Evolutionary conservation across 37 sponge, comb jelly and placozoan species (phyloP), one percentile per base, ranked within the genome.

Genomic region (Eunapius fragilis): DNA sequence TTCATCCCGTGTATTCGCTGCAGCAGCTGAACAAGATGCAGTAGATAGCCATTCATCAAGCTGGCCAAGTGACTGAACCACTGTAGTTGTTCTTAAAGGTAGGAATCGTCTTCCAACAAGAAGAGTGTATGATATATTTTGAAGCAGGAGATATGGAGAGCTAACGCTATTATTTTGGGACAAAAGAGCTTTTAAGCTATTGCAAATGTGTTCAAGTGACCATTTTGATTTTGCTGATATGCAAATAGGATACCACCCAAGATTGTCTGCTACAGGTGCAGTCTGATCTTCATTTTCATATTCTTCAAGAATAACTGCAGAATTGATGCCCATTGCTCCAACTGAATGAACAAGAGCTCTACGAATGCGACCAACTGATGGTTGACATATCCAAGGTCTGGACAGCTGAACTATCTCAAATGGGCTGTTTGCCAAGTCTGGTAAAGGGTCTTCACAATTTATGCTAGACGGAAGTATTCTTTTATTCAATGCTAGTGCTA

Each of bases 321-420:
- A 75, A 32, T 75, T 75, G 37, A 33, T 32, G 31, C 76, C 76
- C 76, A 33, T 31, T 32, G 35, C 35, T 75, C 76, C 76, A 75
- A 75, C 76, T 35, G 76, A 75, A 12, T 75, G 76, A 25, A 75
- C 76, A 35, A 75, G 76, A 32, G 76, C 76, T 75, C 76, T 31
- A 28, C 37, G 26, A 45, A 11, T 45, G 47, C 9, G 9, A 45
- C 47, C 47, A 45, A 45, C 47, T 45, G 47, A 45, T 75, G 76
- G 76, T 5, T 3, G 37, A 75, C 9, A 13, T 33, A 34, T 35
- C 76, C 76, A 75, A 28, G n/a, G 76, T 32, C 35, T 75, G 5
- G 33, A 7, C 6, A 33, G 25, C 25, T 75, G 33, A 33, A 35
- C 25, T 9, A 75, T 34, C 25, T 25, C 26, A 32, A 75, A 75